phyloP scores from a whole-genome alignment of 2,888 invertebrate genomes.

The Smittia sp. region DNA sequence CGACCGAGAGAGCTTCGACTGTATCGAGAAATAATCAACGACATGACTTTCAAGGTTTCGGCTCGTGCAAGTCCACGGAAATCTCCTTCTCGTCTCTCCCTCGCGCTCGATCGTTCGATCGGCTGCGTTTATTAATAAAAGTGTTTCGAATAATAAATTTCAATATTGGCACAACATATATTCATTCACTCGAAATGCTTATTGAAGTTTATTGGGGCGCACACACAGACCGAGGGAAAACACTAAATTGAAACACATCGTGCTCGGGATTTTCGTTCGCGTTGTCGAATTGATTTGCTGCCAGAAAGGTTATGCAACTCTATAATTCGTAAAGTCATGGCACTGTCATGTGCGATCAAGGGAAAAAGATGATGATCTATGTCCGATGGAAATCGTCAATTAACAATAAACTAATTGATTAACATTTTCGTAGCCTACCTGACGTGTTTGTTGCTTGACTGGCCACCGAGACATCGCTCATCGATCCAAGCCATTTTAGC shows the following conservation, averaged over 20 bases:
- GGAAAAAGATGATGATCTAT: constrained; percentile 11
- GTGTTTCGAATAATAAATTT: neutral
- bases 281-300: neutral
- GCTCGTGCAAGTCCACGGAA: constrained; percentile 18
- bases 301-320: neutral
- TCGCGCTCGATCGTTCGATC: neutral
- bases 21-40: neutral
- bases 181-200: neutral
- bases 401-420: neutral
- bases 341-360: neutral
- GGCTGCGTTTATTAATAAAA: constrained; percentile 21
- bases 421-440: constrained; percentile 46
- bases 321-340: too few relatives aligned
- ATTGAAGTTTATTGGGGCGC: neutral
- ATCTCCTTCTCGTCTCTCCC: constrained; percentile 1
- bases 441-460: constrained; percentile 58
- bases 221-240: neutral
- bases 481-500: constrained; percentile 74
- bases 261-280: neutral
- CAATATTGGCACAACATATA: constrained; percentile 2
- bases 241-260: neutral
- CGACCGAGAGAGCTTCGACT: neutral
- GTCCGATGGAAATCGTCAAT: constrained; percentile 10
- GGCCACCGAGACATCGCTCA: constrained; percentile 68
- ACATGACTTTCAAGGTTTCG: constrained; percentile 5